Evolutionary conservation across 1,140 invertebrate genomes (phyloP), one percentile per base, ranked within the genome.

Genomic region (Drosophila nannoptera): DNA sequence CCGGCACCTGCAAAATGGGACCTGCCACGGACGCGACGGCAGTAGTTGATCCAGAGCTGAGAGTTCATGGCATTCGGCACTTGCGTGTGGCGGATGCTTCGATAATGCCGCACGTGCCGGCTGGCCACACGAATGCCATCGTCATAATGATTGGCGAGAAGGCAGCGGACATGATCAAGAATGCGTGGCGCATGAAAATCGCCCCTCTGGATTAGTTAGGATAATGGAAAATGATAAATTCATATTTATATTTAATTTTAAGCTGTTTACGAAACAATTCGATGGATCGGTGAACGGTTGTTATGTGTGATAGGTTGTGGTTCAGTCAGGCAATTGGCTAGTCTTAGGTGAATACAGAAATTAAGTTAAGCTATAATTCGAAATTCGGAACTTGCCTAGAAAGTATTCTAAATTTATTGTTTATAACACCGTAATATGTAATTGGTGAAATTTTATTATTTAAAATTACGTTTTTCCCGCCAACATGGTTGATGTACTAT

Each of bases 1-100:
- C 93, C 2, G 91, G 93, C 0, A 95, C 95, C 0, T 94, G 92
- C 43, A 95, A 94, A 88, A 97, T 97, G 96, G 96, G 96, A 0
- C 93, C 94, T 0, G 22, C 71, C 0, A 86, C 82, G 0, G 95
- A 96, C 84, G 78, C 91, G 1, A 87, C 90, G 22, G 93, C 95
- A 0, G 95, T 97, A 0, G 96, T 97, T 0, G 93, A 96, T 88
- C 90, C 93, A 0, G 81, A 94, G 69, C 89, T 97, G 1, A 91
- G 91, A 76, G 95, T 96, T 0, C 91, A 94, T 69, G 94, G 94
- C 2, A 89, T 96, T 4, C 89, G 90, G 14, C 90, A 91, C 42
- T 78, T 96, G 6, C 91, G 95, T 72, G 94, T 96, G 0, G 92
- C 92, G 0, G 95, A 96, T 78, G 94, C 94, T 9, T 95, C 94